phyloP scores from a whole-genome alignment of 2,888 invertebrate species.

The Tetheella fluctuosa region DNA sequence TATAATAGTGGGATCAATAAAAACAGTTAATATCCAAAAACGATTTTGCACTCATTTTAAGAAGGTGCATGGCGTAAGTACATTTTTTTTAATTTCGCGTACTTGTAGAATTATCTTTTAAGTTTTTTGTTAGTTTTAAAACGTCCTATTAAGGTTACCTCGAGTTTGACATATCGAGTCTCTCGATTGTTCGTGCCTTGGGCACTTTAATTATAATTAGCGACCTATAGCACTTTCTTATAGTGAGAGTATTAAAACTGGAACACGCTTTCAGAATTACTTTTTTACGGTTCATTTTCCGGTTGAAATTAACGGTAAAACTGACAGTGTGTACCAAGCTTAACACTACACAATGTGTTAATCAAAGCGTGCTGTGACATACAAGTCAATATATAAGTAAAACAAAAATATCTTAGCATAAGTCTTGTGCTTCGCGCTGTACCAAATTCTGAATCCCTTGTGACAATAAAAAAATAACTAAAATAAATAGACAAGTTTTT shows the following conservation, averaged over 20 bases:
- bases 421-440: conserved; percentile 63
- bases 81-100: conserved; percentile 50
- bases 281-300: conserved; percentile 20
- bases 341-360: conserved; percentile 35
- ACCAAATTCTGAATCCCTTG: conserved; percentile 59
- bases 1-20: background rate
- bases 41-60: conserved; percentile 32
- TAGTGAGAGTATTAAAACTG: conserved; percentile 41
- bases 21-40: conserved; percentile 40
- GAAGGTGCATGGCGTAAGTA: conserved; percentile 56
- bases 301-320: conserved; percentile 28
- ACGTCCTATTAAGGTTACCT: conserved; percentile 52
- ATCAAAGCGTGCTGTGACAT: conserved; percentile 81
- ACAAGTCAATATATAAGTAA: conserved; percentile 78
- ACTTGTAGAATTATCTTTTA: conserved; percentile 35
- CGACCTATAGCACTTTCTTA: conserved; percentile 35
- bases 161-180: conserved; percentile 52
- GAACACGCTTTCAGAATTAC: conserved; percentile 17
- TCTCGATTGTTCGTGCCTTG: conserved; percentile 48
- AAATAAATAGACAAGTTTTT: conserved; percentile 40
- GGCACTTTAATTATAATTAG: conserved; percentile 37
- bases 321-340: conserved; percentile 21
- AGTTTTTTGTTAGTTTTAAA: conserved; percentile 39
- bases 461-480: conserved; percentile 63
- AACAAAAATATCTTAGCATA: conserved; percentile 56